Evolutionary conservation across 2,113 vertebrate genomes (phyloP).

Genomic region (Sturnira hondurensis): DNA sequence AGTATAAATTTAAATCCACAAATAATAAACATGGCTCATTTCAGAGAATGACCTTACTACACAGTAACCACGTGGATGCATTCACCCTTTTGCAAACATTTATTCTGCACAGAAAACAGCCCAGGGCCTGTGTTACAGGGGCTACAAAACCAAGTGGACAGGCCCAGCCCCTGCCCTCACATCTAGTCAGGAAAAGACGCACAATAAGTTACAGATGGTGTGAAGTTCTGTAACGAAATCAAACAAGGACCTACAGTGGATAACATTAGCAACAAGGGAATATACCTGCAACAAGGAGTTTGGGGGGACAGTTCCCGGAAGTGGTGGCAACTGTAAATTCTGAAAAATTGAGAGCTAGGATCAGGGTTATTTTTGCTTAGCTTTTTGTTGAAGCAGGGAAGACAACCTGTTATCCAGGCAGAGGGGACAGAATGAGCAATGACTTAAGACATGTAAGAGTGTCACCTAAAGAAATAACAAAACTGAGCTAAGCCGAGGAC

Average conservation of each 20-base stretch:
- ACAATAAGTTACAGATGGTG: background rate
- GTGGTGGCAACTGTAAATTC: background rate
- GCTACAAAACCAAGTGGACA: background rate
- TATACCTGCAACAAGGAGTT: fast-evolving
- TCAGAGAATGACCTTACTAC: background rate
- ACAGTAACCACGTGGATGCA: background rate
- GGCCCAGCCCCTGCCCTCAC: fast-evolving
- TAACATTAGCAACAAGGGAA: background rate
- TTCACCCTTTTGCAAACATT: background rate
- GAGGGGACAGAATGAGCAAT: background rate
- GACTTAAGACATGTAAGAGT: background rate
- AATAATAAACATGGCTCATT: background rate
- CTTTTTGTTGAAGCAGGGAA: background rate
- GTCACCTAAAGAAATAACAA: background rate
- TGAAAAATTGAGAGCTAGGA: background rate
- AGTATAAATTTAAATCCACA: background rate
- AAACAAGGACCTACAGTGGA: background rate
- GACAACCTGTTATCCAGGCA: background rate
- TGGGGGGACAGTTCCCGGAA: background rate
- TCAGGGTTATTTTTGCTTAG: background rate
- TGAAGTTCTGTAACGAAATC: background rate
- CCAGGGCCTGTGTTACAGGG: fast-evolving
- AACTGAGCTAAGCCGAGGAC: background rate
- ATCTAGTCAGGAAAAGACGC: background rate
- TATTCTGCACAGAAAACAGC: too few species aligned